A percentile compares a stretch with the other conserved stretches of the same genome.
Conservation (phyloP, 1,140 invertebrate genomes). For the Aphaenogaster rudis region DNA sequence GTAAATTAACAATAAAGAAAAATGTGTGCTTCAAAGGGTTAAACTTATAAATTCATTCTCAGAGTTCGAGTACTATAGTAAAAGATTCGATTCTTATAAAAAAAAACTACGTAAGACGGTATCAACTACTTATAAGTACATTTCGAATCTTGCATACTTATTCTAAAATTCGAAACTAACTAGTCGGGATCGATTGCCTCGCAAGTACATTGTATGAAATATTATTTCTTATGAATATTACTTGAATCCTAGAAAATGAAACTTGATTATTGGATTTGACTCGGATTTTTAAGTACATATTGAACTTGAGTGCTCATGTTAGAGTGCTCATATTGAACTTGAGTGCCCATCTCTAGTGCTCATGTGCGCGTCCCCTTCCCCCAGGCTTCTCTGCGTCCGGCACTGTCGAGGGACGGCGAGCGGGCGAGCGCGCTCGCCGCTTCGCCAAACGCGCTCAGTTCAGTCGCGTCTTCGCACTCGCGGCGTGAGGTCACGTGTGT, state of each 20-base stretch:
- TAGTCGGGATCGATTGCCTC: too few species aligned
- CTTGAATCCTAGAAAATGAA: neutral
- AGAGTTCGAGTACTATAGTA: too few species aligned
- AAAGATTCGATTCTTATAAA: too few species aligned
- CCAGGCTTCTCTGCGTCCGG: neutral
- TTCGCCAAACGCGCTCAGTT: conserved; percentile 61
- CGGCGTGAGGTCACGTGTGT: conserved; percentile 50
- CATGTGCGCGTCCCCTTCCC: neutral
- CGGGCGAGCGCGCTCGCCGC: conserved; percentile 66
- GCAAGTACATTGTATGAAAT: too few species aligned
- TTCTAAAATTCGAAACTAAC: too few species aligned
- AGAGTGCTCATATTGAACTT: neutral
- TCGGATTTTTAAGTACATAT: neutral
- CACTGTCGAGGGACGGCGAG: conserved; percentile 7
- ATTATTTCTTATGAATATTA: too few species aligned
- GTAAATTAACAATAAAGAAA: too few species aligned
- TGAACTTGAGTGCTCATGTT: neutral
- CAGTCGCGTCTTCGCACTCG: conserved; percentile 78
- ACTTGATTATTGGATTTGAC: neutral
- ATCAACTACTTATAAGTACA: too few species aligned
- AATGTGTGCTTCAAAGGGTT: too few species aligned
- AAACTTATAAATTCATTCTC: too few species aligned
- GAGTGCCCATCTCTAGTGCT: neutral
- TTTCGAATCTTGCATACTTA: too few species aligned
- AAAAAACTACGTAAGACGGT: too few species aligned